Percentiles rank a stretch among this genome's conserved stretches.
Evolutionary conservation across 2,113 vertebrate species (phyloP).

Genomic region (Corydoras maculifer): DNA sequence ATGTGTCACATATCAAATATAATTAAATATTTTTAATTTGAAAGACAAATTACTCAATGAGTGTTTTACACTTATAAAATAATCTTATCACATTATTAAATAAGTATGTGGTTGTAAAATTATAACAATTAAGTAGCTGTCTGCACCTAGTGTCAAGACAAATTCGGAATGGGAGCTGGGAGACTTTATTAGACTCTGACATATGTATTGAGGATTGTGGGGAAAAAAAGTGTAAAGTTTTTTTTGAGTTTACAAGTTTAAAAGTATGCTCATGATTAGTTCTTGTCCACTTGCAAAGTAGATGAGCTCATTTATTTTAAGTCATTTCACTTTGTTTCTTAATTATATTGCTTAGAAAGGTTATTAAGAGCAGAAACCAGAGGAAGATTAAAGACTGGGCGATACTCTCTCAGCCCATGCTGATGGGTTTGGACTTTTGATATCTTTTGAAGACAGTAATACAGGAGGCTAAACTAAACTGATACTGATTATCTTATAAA

Average conservation of each 20-base stretch:
- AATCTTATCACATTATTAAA: neutral
- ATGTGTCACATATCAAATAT: too few relatives aligned
- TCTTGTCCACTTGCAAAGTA: neutral
- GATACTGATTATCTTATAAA: too few relatives aligned
- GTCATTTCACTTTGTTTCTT: slow-evolving; percentile 26
- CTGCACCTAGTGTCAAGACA: neutral
- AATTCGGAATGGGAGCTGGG: too few relatives aligned
- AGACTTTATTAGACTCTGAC: neutral
- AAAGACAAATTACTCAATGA: too few relatives aligned
- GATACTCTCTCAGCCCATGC: slow-evolving; percentile 24
- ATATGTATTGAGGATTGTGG: slow-evolving; percentile 2
- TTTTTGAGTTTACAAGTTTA: slow-evolving; percentile 13
- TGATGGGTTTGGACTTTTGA: neutral
- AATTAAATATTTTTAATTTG: too few relatives aligned
- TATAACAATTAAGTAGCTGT: neutral
- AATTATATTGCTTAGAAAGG: slow-evolving; percentile 26
- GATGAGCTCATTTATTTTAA: slow-evolving; percentile 23
- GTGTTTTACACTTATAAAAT: too few relatives aligned
- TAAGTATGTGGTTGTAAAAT: neutral
- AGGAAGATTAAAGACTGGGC: neutral
- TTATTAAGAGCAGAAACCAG: slow-evolving; percentile 20
- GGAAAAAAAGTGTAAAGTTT: slow-evolving; percentile 1
- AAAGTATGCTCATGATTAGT: slow-evolving; percentile 20
- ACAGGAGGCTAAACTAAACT: too few relatives aligned
- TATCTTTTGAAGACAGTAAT: too few relatives aligned